Evolutionary conservation across 92 coral and sea anemone species (phyloP).

Genomic region (Micromussa lordhowensis): DNA sequence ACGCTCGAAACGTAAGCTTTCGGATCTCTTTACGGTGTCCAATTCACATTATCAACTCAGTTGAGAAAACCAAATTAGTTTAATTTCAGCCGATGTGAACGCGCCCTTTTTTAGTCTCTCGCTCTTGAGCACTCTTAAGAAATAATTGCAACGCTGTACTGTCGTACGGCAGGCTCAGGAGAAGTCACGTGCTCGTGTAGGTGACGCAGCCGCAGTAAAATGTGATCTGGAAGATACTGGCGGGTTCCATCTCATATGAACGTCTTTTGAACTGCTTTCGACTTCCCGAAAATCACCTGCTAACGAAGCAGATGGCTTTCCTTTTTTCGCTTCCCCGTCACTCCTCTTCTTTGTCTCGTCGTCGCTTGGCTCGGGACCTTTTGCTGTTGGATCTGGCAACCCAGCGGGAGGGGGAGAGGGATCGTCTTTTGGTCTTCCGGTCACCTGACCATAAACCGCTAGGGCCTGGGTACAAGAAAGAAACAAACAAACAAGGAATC

Average conservation of each 20-base stretch:
- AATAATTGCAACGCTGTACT: neutral
- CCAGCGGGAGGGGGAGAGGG: slow-evolving; percentile 47
- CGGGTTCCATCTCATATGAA: slow-evolving; percentile 54
- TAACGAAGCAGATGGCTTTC: neutral
- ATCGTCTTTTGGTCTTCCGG: slow-evolving; percentile 33
- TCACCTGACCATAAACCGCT: slow-evolving; percentile 95
- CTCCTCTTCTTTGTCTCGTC: slow-evolving; percentile 9
- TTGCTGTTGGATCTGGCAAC: slow-evolving; percentile 48
- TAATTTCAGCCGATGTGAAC: neutral
- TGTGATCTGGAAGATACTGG: slow-evolving; percentile 60
- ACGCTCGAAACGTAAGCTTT: too few relatives aligned
- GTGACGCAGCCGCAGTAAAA: slow-evolving; percentile 89
- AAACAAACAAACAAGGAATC: neutral
- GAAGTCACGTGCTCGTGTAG: slow-evolving; percentile 88
- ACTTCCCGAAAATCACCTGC: slow-evolving; percentile 34
- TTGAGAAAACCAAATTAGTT: too few relatives aligned
- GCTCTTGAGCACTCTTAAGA: neutral
- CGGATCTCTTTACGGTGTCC: too few relatives aligned
- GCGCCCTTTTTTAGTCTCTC: neutral
- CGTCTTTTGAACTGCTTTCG: slow-evolving; percentile 30
- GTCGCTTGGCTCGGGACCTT: slow-evolving; percentile 34
- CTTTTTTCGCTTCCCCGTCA: slow-evolving; percentile 11
- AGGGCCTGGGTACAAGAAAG: slow-evolving; percentile 67
- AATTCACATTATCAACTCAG: too few relatives aligned
- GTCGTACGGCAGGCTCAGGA: neutral